Base-by-base conservation (phyloP, 2,113 vertebrate genomes). In the Symphodus melops region DNA sequence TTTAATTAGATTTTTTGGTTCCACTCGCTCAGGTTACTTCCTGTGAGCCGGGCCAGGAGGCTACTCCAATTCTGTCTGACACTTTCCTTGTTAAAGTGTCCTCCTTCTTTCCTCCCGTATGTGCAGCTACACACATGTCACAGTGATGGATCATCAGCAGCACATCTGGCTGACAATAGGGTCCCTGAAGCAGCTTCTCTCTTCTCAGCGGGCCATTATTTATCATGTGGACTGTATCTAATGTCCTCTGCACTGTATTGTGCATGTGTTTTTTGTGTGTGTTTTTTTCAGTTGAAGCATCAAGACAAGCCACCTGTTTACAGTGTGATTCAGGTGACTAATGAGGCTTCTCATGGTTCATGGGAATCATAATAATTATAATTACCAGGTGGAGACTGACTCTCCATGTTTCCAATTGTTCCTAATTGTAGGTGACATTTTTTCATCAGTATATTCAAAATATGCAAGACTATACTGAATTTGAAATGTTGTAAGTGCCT, bases 101-200 rank as follows among this genome's bases (percentile, higher is more conserved):
- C 16, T 70, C 46, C 39, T 12, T 61, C 21, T 17, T 61, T 19
- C 21, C 51, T 58, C 23, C 39, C 48, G 23, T 51, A 55, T 53
- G 54, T 67, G 49, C 51, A 37, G n/a, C 68, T 17, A 57, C 42
- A 74, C 75, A 79, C 9, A 75, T 69, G 70, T 82, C 78, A 75
- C 25, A 9, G 9, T 69, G 59, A 69, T 82, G 82, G 55, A 77
- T 86, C 64, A 41, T 58, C 67, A 41, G 54, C 59, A 58, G 3
- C 52, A 61, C 80, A 82, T 77, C 53, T 70, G 74, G 55, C 36
- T 46, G 53, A 76, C 51, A 60, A 36, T 10, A 53, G 5, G 44
- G 42, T 57, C 42, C 33, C 63, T 57, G 54, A 54, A 48, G 51
- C 28, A 19, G 46, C 39, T 79, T 39, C 61, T 59, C 55, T 63